Percentiles rank a stretch among this genome's conserved stretches.
Conservation (phyloP, 2,113 vertebrate genomes). For the Falcunculus frontatus region DNA sequence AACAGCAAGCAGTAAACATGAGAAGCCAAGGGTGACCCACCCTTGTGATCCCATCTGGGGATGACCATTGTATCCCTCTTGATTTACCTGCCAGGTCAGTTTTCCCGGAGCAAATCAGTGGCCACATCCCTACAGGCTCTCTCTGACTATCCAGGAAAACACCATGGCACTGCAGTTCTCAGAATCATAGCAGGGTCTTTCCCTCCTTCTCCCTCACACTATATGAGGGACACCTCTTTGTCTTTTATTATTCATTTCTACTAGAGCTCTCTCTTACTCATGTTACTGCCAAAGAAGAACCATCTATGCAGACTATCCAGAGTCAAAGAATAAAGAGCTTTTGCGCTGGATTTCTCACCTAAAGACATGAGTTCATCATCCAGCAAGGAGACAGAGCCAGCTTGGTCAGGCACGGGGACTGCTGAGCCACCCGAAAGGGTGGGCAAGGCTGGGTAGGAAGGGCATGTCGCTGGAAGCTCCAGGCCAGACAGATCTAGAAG, state of each 20-base stretch:
- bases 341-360: conserved; percentile 69
- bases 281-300: neutral
- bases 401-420: conserved; percentile 68
- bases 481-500: conserved; percentile 90
- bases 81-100: conserved; percentile 9
- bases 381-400: conserved; percentile 79
- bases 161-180: neutral
- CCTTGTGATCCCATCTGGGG: neutral
- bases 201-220: neutral
- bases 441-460: conserved; percentile 73
- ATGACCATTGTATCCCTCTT: neutral
- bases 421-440: conserved; percentile 48
- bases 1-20: neutral
- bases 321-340: neutral
- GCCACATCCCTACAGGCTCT: neutral
- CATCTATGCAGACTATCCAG: neutral
- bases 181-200: neutral
- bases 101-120: neutral
- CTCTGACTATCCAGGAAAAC: neutral
- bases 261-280: neutral
- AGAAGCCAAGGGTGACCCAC: neutral
- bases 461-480: conserved; percentile 72
- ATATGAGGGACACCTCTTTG: neutral
- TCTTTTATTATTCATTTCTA: neutral
- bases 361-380: conserved; percentile 97